Percentiles rank a stretch among this genome's conserved stretches.
phyloP scores from a whole-genome alignment of 2,113 vertebrate genomes.

The Eidolon helvum region DNA sequence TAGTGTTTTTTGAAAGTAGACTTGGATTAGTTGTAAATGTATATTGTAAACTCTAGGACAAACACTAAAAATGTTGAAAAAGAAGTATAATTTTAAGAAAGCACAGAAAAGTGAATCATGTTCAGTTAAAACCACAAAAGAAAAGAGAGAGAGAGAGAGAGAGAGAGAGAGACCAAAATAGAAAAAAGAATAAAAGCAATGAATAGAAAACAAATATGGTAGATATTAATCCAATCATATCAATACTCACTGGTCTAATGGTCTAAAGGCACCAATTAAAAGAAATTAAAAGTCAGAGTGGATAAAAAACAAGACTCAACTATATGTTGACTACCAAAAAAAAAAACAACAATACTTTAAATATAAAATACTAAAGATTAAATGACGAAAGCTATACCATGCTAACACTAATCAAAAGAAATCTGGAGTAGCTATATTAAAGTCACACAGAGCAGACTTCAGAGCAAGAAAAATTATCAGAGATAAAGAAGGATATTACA shows the following conservation, averaged over 20 bases:
- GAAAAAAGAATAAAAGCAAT: not conserved
- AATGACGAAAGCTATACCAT: not conserved
- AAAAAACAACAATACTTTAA: not conserved
- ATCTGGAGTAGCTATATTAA: not conserved
- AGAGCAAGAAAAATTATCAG: not conserved
- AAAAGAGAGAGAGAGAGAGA: not conserved
- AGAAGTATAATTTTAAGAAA: not conserved
- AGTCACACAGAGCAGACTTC: not conserved
- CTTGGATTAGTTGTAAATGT: not conserved
- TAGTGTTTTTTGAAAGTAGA: not conserved
- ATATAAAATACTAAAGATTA: not conserved
- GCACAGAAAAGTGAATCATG: not conserved
- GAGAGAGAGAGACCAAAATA: not conserved
- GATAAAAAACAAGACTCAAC: not conserved
- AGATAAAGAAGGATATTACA: not conserved
- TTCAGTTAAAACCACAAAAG: not conserved
- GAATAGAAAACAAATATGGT: not conserved
- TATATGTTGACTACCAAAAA: not conserved
- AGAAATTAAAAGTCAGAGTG: not conserved
- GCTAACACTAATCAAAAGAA: not conserved
- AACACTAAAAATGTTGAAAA: not conserved
- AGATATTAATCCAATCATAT: not conserved
- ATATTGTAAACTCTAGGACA: not conserved
- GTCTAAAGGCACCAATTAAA: not conserved
- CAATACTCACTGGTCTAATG: not conserved